Percentiles rank a stretch among this genome's conserved stretches.
These are phyloP conservation scores for Lordiphosa fenestrarum DNA, from an alignment of 2,888 invertebrate species.

Conservation along the genomic window DNA sequence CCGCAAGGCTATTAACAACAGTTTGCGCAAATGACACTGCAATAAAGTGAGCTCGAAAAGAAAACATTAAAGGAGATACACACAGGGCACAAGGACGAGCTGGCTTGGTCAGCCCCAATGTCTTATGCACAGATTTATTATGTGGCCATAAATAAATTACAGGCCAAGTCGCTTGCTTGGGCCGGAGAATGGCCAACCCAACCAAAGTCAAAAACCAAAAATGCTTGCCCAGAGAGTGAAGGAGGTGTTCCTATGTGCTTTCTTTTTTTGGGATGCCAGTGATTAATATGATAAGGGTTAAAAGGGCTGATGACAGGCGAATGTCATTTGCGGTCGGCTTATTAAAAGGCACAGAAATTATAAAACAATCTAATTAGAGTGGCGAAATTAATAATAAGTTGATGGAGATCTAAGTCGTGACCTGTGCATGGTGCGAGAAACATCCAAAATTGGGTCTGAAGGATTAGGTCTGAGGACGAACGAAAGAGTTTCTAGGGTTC, in stretches of 20 bases:
- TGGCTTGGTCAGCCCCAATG: constrained; percentile 31
- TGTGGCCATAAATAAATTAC: constrained; percentile 78
- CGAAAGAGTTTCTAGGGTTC: too few species aligned
- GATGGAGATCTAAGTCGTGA: too few species aligned
- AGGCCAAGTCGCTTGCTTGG: constrained; percentile 49
- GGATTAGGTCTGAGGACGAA: too few species aligned
- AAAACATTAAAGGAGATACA: constrained; percentile 54
- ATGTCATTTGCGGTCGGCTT: constrained; percentile 18
- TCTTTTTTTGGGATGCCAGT: constrained; percentile 9
- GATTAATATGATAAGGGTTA: constrained; percentile 68
- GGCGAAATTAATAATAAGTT: constrained; percentile 31
- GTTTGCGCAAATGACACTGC: constrained; percentile 69
- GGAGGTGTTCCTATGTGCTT: neutral
- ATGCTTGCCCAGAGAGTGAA: constrained; percentile 40
- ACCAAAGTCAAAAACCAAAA: constrained; percentile 34
- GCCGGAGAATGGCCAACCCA: constrained; percentile 22
- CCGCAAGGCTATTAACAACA: constrained; percentile 67
- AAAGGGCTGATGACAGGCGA: constrained; percentile 62
- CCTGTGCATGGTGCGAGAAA: neutral
- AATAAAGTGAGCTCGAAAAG: constrained; percentile 52
- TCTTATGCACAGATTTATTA: constrained; percentile 76
- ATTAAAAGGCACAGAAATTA: constrained; percentile 56
- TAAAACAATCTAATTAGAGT: constrained; percentile 62
- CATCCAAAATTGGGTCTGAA: too few species aligned
- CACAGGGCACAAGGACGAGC: constrained; percentile 7